Evolutionary conservation across 2,113 vertebrate genomes (phyloP).

Genomic region (Lontra canadensis): DNA sequence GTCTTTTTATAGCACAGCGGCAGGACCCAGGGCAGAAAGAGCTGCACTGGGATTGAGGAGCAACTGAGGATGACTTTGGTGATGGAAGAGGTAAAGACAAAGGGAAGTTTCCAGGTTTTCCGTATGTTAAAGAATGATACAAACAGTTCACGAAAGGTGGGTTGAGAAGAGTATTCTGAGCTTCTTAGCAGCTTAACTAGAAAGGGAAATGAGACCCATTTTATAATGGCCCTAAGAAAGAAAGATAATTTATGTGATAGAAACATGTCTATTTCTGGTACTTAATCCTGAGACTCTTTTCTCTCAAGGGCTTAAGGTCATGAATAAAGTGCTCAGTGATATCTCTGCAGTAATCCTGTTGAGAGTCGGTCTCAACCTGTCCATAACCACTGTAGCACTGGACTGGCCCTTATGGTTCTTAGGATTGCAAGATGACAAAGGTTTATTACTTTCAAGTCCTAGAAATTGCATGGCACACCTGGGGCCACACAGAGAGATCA

Average conservation of each 20-base stretch:
- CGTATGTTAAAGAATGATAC: not conserved
- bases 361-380: not conserved
- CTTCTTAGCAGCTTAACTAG: not conserved
- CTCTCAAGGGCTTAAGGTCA: not conserved
- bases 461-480: not conserved
- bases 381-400: not conserved
- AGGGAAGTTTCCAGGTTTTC: not conserved
- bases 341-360: not conserved
- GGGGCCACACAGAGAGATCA: not conserved
- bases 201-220: not conserved
- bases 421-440: not conserved
- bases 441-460: not conserved
- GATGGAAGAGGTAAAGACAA: not conserved
- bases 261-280: not conserved
- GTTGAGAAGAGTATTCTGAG: not conserved
- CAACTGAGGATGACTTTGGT: not conserved
- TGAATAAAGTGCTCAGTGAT: not conserved
- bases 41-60: not conserved
- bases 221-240: not conserved
- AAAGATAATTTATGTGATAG: not conserved
- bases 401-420: not conserved
- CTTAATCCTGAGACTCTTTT: not conserved
- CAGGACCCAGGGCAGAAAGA: not conserved
- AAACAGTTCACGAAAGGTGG: not conserved
- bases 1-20: not conserved